phyloP scores from a whole-genome alignment of 2,888 invertebrate species.

The Archips xylosteana region DNA sequence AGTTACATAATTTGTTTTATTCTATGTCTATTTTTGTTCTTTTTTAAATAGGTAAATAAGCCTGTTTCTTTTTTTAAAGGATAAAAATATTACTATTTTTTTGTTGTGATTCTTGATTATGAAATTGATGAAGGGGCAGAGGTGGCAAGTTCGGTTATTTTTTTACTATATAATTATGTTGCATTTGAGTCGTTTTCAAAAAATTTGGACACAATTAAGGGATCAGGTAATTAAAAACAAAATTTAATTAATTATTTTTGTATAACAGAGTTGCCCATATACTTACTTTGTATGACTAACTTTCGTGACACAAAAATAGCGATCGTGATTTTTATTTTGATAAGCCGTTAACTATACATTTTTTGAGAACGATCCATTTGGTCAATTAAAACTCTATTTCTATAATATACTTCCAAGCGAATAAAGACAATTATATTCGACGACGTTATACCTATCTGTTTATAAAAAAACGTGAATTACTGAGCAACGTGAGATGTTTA shows the following conservation, averaged over 20 bases:
- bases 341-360: too few relatives aligned
- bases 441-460: slow-evolving; percentile 8
- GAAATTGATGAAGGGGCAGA: neutral
- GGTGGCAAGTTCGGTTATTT: neutral
- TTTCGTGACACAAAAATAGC: too few relatives aligned
- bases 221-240: too few relatives aligned
- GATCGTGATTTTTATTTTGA: too few relatives aligned
- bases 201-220: too few relatives aligned
- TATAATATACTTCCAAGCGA: neutral
- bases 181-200: neutral
- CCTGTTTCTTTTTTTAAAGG: too few relatives aligned
- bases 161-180: neutral
- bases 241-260: too few relatives aligned
- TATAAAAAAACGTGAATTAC: slow-evolving; percentile 40
- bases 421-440: slow-evolving; percentile 1
- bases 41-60: slow-evolving; percentile 43
- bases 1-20: slow-evolving; percentile 66
- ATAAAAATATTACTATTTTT: neutral
- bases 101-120: neutral
- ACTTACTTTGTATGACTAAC: too few relatives aligned
- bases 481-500: slow-evolving; percentile 61
- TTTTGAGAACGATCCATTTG: neutral
- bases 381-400: neutral
- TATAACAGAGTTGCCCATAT: too few relatives aligned
- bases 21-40: slow-evolving; percentile 58